phyloP scores from a whole-genome alignment of 2,797 vertebrate species.

The Esox masquinongy region DNA sequence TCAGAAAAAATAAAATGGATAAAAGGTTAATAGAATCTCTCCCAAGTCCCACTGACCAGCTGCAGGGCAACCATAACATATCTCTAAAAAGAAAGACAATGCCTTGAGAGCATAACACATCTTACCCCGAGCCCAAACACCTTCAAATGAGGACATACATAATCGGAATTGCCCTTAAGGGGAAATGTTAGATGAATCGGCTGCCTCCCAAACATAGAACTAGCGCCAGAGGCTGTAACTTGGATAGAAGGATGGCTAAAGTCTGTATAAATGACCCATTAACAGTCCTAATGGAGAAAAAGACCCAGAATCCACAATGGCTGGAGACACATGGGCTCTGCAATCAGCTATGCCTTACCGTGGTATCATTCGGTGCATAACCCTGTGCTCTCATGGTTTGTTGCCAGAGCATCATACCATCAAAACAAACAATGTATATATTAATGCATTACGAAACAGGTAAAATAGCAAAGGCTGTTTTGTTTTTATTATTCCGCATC shows the following conservation, averaged over 20 bases:
- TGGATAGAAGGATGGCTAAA: conserved; percentile 11
- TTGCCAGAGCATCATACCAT: background rate
- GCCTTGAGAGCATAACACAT: background rate
- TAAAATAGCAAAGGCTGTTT: no score
- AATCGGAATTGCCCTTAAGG: conserved; percentile 9
- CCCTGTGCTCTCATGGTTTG: background rate
- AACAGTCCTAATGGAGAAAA: conserved; percentile 20
- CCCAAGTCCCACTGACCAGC: background rate
- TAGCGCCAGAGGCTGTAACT: conserved; percentile 1
- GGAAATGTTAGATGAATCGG: conserved; percentile 3
- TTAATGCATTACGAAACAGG: background rate
- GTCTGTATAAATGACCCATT: conserved; percentile 15
- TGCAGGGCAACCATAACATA: background rate
- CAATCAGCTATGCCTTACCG: background rate
- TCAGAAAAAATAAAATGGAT: background rate
- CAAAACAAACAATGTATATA: background rate
- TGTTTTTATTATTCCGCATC: no score
- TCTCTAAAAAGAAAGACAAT: background rate
- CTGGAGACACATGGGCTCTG: background rate
- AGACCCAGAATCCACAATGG: background rate
- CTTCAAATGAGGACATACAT: conserved; percentile 1
- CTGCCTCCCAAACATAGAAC: background rate
- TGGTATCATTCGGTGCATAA: background rate
- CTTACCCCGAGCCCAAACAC: background rate
- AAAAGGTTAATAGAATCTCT: background rate